Base-by-base conservation (phyloP, 2,797 vertebrate species). In the Nyctibius grandis region DNA sequence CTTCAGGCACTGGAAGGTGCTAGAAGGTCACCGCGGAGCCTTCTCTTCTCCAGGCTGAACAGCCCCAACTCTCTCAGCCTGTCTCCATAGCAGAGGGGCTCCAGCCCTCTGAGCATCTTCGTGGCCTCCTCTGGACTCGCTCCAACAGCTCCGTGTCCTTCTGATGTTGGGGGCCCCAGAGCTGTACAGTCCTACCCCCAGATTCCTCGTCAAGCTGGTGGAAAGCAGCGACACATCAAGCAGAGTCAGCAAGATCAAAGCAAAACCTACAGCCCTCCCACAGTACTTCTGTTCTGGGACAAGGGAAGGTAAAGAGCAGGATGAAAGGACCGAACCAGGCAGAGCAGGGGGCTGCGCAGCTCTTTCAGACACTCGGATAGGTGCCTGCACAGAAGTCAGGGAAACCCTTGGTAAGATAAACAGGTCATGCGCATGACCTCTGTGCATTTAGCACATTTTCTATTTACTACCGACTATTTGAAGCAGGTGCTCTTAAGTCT, bases 261-360 rank as follows among this genome's bases (percentile, higher is more conserved):
- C 50, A 63, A 75, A 91, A 76, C 16, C 34, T 17, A 23, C 6
- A 4, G 26, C 33, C 13, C 7, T 25, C 53, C 5, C 9, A 6
- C 9, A 47, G 18, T 16, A 53, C n/a, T 19, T 54, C 63, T 21
- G 9, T 33, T 50, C 36, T 56, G 28, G 38, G 48, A 14, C 18
- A 17, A 61, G 48, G 48, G 22, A 85, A 61, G 54, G 26, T 3
- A 44, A 47, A 51, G 12, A 23, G 25, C 1, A 1, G 31, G 63
- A 69, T 4, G 31, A 34, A 47, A 0, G 15, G 63, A 34, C 6
- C 0, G 2, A 36, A 21, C 12, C 8, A 17, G 36, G 42, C 7
- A 14, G 13, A 56, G 7, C 40, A 19, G 40, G 38, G 22, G 12
- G 11, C 5, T 28, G 73, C 50, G 60, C 45, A 29, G 50, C 53